These are phyloP conservation scores for Electrophaes corylata DNA, from an alignment of 2,888 invertebrate species.

Conservation along the genomic window DNA sequence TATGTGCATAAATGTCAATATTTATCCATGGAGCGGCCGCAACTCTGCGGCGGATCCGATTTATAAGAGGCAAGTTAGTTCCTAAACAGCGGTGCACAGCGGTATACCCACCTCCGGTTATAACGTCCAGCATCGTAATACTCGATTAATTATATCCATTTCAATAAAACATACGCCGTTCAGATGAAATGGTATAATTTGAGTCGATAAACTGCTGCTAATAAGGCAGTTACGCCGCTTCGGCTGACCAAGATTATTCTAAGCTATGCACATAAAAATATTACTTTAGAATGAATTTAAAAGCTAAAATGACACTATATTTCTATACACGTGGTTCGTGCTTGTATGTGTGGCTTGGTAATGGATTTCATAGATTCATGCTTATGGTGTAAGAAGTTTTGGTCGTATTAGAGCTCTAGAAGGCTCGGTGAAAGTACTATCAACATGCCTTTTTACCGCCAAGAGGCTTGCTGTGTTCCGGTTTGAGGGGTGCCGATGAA, in stretches of 20 bases:
- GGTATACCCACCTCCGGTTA: conserved; percentile 67
- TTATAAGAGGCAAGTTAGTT: conserved; percentile 67
- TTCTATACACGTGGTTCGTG: conserved; percentile 7
- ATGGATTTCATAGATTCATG: conserved; percentile 45
- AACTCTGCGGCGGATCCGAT: conserved; percentile 53
- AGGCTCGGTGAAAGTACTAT: too few relatives aligned
- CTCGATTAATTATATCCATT: conserved; percentile 81
- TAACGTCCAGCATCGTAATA: conserved; percentile 80
- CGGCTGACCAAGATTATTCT: conserved; percentile 61
- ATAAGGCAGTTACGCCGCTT: conserved; percentile 73
- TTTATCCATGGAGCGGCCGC: conserved; percentile 60
- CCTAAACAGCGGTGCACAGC: conserved; percentile 73
- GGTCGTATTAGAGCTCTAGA: too few relatives aligned
- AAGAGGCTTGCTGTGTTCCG: too few relatives aligned
- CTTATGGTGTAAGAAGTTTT: too few relatives aligned
- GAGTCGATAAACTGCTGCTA: conserved; percentile 69
- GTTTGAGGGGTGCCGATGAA: too few relatives aligned
- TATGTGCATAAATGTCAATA: conserved; percentile 83
- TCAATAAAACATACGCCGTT: conserved; percentile 80
- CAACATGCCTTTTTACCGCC: too few relatives aligned
- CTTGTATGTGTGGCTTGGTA: conserved; percentile 27
- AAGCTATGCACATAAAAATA: conserved; percentile 63
- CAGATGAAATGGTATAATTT: conserved; percentile 80
- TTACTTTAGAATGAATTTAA: conserved; percentile 62
- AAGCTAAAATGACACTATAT: conserved; percentile 51